phyloP scores from a whole-genome alignment of 2,113 vertebrate genomes.

The Trinectes maculatus region DNA sequence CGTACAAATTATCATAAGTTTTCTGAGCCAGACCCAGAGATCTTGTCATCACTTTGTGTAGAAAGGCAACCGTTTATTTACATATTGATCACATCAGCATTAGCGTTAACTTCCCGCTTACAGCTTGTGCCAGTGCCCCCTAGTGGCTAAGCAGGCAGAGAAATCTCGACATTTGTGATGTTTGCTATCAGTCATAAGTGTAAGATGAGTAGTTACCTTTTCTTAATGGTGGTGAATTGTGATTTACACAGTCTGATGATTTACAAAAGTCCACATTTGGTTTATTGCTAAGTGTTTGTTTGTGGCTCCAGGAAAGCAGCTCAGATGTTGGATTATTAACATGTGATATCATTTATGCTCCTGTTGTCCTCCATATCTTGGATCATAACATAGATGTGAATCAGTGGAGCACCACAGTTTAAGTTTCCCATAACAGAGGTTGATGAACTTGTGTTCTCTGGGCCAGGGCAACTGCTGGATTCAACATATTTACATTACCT shows the following conservation, averaged over 20 bases:
- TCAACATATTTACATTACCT: slow-evolving; percentile 51
- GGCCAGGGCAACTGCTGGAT: slow-evolving; percentile 18
- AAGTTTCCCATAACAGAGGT: slow-evolving; percentile 27
- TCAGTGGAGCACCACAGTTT: slow-evolving; percentile 2
- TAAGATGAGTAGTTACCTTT: neutral
- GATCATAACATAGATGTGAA: slow-evolving; percentile 2
- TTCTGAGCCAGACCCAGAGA: too few species aligned
- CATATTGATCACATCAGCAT: neutral
- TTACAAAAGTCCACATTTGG: neutral
- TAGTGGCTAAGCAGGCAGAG: neutral
- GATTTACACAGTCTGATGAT: too few species aligned
- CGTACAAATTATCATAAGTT: too few species aligned
- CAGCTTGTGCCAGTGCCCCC: neutral
- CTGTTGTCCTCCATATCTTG: neutral
- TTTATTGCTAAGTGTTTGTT: slow-evolving; percentile 25
- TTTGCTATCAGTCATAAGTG: neutral
- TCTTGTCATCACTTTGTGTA: too few species aligned
- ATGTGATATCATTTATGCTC: slow-evolving; percentile 3
- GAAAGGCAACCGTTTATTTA: neutral
- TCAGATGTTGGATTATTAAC: slow-evolving; percentile 6
- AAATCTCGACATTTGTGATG: neutral
- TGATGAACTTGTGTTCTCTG: slow-evolving; percentile 26
- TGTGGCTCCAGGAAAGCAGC: slow-evolving; percentile 4
- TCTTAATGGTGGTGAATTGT: neutral
- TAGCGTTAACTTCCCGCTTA: neutral